A percentile compares a stretch with the other conserved stretches of the same genome.
These are phyloP conservation scores for Paraescarpia echinospica DNA, from an alignment of 1,140 invertebrate genomes.

Conservation along the genomic window DNA sequence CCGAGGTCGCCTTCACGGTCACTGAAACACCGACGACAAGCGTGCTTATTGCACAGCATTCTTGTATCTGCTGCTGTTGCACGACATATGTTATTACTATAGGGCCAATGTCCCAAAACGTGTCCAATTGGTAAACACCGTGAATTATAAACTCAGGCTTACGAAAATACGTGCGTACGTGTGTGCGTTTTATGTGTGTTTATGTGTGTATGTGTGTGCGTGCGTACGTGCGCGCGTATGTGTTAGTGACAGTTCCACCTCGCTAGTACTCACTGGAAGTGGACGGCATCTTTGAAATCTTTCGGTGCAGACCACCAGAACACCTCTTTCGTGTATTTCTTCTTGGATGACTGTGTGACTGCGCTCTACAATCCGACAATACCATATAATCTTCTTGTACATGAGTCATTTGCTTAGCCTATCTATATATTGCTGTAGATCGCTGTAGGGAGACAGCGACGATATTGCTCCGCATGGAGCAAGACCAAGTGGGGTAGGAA, in stretches of 20 bases:
- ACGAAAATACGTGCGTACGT: too few relatives aligned
- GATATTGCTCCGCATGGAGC: too few relatives aligned
- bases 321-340: background rate
- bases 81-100: too few relatives aligned
- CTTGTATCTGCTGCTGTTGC: too few relatives aligned
- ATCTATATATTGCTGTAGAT: background rate
- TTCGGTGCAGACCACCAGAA: background rate
- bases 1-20: background rate
- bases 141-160: too few relatives aligned
- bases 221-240: background rate
- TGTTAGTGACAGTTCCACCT: background rate
- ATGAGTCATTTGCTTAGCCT: background rate
- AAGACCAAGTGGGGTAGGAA: too few relatives aligned
- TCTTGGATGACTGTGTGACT: background rate
- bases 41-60: background rate
- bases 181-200: too few relatives aligned
- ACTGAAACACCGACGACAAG: background rate
- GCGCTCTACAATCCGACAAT: background rate
- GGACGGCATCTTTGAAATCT: background rate
- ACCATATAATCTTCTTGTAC: background rate
- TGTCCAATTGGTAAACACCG: too few relatives aligned
- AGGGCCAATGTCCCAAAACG: too few relatives aligned
- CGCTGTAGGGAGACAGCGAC: background rate
- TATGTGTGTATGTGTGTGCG: too few relatives aligned
- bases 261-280: background rate